These are phyloP conservation scores for Volucella zonaria DNA, from an alignment of 2,888 invertebrate species.

Conservation along the genomic window DNA sequence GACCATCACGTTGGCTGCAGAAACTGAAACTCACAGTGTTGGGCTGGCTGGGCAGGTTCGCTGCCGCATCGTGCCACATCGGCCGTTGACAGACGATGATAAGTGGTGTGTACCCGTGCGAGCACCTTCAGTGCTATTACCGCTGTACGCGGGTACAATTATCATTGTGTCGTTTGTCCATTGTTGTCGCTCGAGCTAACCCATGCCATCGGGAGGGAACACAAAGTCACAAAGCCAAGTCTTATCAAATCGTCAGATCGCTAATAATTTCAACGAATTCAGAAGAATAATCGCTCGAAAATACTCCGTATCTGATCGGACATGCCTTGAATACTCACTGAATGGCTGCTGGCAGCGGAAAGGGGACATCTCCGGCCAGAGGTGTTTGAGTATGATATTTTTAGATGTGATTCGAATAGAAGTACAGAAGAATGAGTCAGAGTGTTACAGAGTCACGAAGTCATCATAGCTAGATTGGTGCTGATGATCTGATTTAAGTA, in stretches of 20 bases:
- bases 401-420: slow-evolving; percentile 6
- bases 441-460: slow-evolving; percentile 4
- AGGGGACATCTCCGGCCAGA: slow-evolving; percentile 42
- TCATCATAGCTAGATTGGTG: slow-evolving; percentile 3
- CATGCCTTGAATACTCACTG: slow-evolving; percentile 57
- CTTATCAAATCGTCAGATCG: slow-evolving; percentile 72
- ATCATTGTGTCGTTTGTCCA: slow-evolving; percentile 54
- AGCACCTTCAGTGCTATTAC: slow-evolving; percentile 67
- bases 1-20: slow-evolving; percentile 54
- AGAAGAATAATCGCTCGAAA: slow-evolving; percentile 72
- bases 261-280: slow-evolving; percentile 74
- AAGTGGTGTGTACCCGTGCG: slow-evolving; percentile 61
- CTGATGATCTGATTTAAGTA: slow-evolving; percentile 35
- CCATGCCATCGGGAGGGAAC: slow-evolving; percentile 49
- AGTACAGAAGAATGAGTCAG: slow-evolving; percentile 14
- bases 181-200: slow-evolving; percentile 35
- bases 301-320: slow-evolving; percentile 67
- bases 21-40: slow-evolving; percentile 1
- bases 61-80: slow-evolving; percentile 1
- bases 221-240: slow-evolving; percentile 45
- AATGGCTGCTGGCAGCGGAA: not conserved
- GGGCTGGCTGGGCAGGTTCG: not conserved
- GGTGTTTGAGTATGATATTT: slow-evolving; percentile 35
- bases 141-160: slow-evolving; percentile 67
- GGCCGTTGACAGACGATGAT: slow-evolving; percentile 69